These are phyloP conservation scores for Chelonus formosanus DNA, from an alignment of 2,888 invertebrate species.

Conservation along the genomic window DNA sequence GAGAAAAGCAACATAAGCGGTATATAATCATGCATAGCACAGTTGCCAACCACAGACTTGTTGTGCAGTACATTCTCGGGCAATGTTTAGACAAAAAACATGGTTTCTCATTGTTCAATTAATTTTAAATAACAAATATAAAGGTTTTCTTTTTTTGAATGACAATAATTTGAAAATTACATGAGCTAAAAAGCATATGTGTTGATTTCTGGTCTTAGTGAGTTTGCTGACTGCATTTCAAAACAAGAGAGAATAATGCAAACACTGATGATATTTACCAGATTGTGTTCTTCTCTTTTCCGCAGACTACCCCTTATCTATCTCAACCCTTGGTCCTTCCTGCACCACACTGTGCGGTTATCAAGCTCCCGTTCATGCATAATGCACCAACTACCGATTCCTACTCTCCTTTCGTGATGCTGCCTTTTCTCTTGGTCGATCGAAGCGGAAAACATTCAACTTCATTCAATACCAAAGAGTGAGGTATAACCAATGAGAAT, in stretches of 20 bases:
- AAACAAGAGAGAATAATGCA: slow-evolving; percentile 19
- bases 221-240: slow-evolving; percentile 2
- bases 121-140: too few species aligned
- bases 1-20: slow-evolving; percentile 42
- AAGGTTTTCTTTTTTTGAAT: too few species aligned
- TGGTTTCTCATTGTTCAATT: too few species aligned
- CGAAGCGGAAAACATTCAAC: slow-evolving; percentile 35
- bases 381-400: slow-evolving; percentile 52
- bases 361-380: slow-evolving; percentile 58
- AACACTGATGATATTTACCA: slow-evolving; percentile 7
- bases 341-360: slow-evolving; percentile 43
- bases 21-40: background rate
- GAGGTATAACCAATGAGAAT: slow-evolving; percentile 6
- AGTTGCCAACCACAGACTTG: background rate
- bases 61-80: too few species aligned
- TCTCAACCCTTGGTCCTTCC: background rate
- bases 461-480: background rate
- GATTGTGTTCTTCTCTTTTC: too few species aligned
- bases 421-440: slow-evolving; percentile 32
- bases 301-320: too few species aligned
- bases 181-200: too few species aligned
- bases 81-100: too few species aligned
- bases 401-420: slow-evolving; percentile 23
- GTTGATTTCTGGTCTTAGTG: too few species aligned
- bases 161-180: too few species aligned